A percentile compares a stretch with the other conserved stretches of the same genome.
Conservation (phyloP, 2,888 invertebrate genomes). For the Caradrina clavipalpis region DNA sequence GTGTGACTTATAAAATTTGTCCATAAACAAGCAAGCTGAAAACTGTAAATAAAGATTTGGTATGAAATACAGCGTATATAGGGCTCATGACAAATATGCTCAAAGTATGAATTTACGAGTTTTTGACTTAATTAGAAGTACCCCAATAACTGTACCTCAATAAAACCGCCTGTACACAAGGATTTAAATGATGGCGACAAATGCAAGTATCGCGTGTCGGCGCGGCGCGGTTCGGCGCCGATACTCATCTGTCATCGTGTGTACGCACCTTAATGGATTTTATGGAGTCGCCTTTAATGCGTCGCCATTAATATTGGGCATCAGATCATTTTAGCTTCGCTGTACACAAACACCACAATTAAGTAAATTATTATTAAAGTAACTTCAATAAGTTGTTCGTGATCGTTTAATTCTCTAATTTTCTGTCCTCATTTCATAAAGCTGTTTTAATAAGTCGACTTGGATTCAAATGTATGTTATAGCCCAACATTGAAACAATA, state of each 20-base stretch:
- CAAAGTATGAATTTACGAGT: background rate
- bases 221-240: constrained; percentile 56
- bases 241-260: constrained; percentile 72
- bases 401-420: background rate
- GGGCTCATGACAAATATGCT: background rate
- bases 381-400: constrained; percentile 20
- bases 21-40: background rate
- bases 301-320: constrained; percentile 73
- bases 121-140: constrained; percentile 7
- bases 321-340: constrained; percentile 64
- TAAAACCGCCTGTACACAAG: constrained; percentile 60
- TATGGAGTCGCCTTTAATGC: constrained; percentile 78
- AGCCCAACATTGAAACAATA: background rate
- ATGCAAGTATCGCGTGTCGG: constrained; percentile 74
- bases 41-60: background rate
- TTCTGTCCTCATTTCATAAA: background rate
- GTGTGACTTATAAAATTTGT: background rate
- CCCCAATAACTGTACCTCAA: constrained; percentile 18
- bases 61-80: background rate
- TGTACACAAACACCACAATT: constrained; percentile 51
- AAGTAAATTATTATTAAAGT: constrained; percentile 35
- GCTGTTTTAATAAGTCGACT: background rate
- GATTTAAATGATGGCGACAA: constrained; percentile 69
- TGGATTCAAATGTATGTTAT: background rate
- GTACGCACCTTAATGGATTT: constrained; percentile 84